These are phyloP conservation scores for Drosophila cyrtoloma DNA, from an alignment of 2,888 invertebrate genomes.

Conservation along the genomic window DNA sequence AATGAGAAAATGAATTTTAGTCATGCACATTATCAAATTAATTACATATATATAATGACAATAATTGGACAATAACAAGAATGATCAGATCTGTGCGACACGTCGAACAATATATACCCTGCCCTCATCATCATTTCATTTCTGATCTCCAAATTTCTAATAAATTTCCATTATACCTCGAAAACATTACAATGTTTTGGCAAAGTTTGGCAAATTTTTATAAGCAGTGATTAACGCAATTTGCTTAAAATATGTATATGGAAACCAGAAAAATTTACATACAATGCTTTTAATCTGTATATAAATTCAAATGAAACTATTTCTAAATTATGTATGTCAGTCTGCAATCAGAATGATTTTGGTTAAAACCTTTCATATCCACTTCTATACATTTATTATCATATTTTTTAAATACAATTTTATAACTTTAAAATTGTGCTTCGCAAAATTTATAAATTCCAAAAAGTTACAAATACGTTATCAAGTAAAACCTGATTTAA, in stretches of 20 bases:
- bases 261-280: no score
- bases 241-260: neutral
- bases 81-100: neutral
- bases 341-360: neutral
- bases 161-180: neutral
- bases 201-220: neutral
- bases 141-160: neutral
- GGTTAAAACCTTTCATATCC: neutral
- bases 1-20: constrained; percentile 25
- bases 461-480: neutral
- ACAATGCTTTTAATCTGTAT: neutral
- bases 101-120: neutral
- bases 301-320: neutral
- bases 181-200: neutral
- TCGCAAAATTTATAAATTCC: neutral
- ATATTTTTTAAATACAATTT: neutral
- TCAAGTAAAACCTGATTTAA: no score
- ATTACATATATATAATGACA: neutral
- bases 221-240: neutral
- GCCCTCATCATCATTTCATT: neutral
- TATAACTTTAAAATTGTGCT: neutral
- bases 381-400: neutral
- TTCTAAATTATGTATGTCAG: no score
- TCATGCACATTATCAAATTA: constrained; percentile 12
- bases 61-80: neutral